Evolutionary conservation across 2,797 vertebrate species (phyloP), one percentile per base, ranked within the genome.

Genomic region (Oreortyx pictus): DNA sequence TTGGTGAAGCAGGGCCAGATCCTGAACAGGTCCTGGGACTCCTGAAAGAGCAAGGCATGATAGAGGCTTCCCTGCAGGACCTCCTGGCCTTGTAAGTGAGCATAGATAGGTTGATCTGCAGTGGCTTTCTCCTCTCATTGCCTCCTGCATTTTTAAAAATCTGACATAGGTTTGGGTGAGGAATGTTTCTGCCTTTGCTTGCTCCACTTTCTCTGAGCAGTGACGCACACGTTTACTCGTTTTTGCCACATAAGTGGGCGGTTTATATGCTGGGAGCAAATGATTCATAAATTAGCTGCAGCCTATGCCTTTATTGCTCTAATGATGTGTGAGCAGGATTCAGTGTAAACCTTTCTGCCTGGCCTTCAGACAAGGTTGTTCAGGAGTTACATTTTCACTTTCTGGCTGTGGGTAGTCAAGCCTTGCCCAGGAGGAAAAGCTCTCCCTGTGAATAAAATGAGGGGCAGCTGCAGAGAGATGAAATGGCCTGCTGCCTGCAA

Each of bases 201-300:
- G 82, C 4, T 0, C 90, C 29, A 27, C 87, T 56, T 64, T 89
- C 76, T 82, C 27, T 33, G 23, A 67, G 71, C 5, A 12, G 61
- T 77, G 89, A 94, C 10, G 19, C 89, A 84, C 5, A 0, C 0
- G 0, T 8, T 18, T 82, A 54, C 82, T 54, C 44, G 64, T 62
- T 76, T 84, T 49, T 84, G 74, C 89, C 60, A 57, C 19, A 0
- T 19, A 68, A 89, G 90, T 84, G 71, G 62, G 90, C 82, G 82
- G 64, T 76, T 92, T 92, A 57, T 96, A 47, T 86, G 64, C 84
- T 73, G 67, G 56, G 84, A 94, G 87, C 50, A 92, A 92, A 89
- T 89, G 85, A 95, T 96, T 95, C 93, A 94, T 73, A 35, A 83
- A 76, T 89, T 61, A 95, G 67, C 60, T 47, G 27, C 44, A 84